Conservation (phyloP, 1,140 invertebrate species). For the Lycorma delicatula region DNA sequence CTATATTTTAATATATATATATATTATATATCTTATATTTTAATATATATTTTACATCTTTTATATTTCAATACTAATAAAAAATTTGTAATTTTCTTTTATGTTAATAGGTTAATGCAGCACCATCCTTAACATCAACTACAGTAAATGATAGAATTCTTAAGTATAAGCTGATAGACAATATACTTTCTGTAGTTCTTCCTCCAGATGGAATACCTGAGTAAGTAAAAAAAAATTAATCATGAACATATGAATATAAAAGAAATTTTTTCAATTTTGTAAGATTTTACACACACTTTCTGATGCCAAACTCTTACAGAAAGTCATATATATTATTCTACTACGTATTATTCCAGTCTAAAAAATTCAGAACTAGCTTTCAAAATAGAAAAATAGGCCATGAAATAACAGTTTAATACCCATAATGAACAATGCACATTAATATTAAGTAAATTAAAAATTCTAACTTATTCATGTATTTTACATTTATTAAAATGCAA, state of each 20-base stretch:
- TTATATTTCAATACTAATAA: too few relatives aligned
- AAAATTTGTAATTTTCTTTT: too few relatives aligned
- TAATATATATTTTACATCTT: too few relatives aligned
- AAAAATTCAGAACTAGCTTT: not conserved
- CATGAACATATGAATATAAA: not conserved
- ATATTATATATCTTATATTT: too few relatives aligned
- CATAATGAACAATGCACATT: too few relatives aligned
- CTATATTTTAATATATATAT: too few relatives aligned
- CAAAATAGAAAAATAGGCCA: not conserved
- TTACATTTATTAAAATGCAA: too few relatives aligned
- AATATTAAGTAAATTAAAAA: too few relatives aligned
- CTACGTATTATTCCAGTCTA: not conserved
- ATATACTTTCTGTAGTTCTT: constrained; percentile 84
- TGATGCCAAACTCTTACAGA: not conserved
- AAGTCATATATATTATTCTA: not conserved
- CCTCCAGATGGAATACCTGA: constrained; percentile 84
- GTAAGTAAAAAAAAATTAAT: constrained; percentile 43
- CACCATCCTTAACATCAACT: constrained; percentile 87
- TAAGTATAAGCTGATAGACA: constrained; percentile 93
- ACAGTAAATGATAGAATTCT: constrained; percentile 92
- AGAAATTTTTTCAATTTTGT: not conserved
- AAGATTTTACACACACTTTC: not conserved
- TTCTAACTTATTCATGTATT: too few relatives aligned
- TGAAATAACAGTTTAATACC: too few relatives aligned
- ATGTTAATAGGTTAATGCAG: constrained; percentile 91